Conservation (phyloP, 2,888 invertebrate genomes). For the Noctua pronuba region DNA sequence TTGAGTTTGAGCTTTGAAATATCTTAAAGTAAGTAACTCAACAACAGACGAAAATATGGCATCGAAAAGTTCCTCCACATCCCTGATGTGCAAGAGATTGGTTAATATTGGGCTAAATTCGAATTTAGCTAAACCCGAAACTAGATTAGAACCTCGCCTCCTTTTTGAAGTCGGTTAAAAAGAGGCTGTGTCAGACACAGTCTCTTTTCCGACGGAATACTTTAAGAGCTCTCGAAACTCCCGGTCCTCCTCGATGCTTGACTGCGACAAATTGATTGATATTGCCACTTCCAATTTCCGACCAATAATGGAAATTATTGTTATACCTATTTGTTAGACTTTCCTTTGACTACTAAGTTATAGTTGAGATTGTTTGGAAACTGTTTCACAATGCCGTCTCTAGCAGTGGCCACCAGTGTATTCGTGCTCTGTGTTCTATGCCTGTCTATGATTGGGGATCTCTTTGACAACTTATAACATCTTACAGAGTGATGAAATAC, state of each 20-base stretch:
- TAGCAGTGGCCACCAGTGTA: not conserved
- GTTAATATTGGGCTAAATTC: not conserved
- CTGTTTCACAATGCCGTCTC: not conserved
- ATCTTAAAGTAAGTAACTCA: not conserved
- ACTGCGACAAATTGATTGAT: conserved; percentile 14
- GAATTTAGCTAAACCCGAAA: not conserved
- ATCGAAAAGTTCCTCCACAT: not conserved
- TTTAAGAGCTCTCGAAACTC: conserved; percentile 21
- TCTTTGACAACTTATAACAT: not conserved
- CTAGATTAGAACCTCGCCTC: too few species aligned
- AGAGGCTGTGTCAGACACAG: not conserved
- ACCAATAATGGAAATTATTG: not conserved
- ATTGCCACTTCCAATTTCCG: not conserved
- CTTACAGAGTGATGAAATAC: not conserved
- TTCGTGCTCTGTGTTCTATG: not conserved
- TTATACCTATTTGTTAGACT: not conserved
- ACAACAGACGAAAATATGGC: not conserved
- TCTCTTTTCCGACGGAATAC: not conserved
- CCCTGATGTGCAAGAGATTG: not conserved
- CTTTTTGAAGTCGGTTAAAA: too few species aligned
- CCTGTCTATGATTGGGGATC: not conserved
- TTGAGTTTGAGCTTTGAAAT: too few species aligned
- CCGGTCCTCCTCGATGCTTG: not conserved
- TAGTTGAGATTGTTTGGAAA: not conserved
- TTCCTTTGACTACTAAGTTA: not conserved